These are phyloP conservation scores for Diadromus collaris DNA, from an alignment of 2,888 invertebrate genomes.

Conservation along the genomic window DNA sequence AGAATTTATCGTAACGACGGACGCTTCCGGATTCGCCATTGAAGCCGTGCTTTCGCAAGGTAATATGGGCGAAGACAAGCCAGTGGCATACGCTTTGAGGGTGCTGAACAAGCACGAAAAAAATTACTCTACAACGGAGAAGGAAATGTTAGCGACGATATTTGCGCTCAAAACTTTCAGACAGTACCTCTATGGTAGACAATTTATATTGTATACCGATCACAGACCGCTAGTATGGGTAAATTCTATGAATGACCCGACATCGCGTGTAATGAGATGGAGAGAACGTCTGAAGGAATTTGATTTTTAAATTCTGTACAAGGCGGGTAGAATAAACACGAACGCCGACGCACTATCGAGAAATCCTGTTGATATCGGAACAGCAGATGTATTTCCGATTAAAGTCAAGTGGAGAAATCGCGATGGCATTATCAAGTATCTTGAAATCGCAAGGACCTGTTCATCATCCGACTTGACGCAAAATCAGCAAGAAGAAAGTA, in stretches of 20 bases:
- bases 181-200: conserved; percentile 19
- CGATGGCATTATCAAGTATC: not conserved
- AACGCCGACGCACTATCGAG: not conserved
- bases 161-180: conserved; percentile 14
- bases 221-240: conserved; percentile 19
- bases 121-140: conserved; percentile 24
- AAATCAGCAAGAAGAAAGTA: not conserved
- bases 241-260: conserved; percentile 26
- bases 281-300: conserved; percentile 22
- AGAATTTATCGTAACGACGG: conserved; percentile 19
- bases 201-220: conserved; percentile 5
- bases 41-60: conserved; percentile 23
- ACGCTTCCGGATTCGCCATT: conserved; percentile 11
- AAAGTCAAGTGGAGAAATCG: not conserved
- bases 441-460: not conserved
- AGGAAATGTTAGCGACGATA: conserved; percentile 21
- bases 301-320: conserved; percentile 9
- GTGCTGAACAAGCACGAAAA: conserved; percentile 18
- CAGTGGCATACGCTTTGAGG: not conserved
- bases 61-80: not conserved
- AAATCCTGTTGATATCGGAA: not conserved
- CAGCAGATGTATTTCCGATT: not conserved
- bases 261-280: conserved; percentile 18
- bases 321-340: conserved; percentile 1
- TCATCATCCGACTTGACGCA: not conserved